These are phyloP conservation scores for Eupsittula cactorum DNA, from an alignment of 2,113 vertebrate species.

Conservation along the genomic window DNA sequence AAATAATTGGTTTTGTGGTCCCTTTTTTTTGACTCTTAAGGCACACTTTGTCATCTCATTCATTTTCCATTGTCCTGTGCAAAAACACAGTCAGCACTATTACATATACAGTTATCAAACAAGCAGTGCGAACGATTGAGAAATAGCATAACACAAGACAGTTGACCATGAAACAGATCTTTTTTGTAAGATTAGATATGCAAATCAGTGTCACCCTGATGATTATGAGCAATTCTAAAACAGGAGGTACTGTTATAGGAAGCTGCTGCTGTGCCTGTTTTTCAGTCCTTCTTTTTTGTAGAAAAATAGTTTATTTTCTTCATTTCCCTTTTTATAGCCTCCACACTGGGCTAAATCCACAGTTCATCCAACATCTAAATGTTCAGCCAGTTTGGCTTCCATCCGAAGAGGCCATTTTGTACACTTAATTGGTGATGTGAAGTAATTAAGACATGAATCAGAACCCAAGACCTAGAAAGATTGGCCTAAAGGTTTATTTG, in stretches of 20 bases:
- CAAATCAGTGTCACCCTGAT: neutral
- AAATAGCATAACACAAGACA: neutral
- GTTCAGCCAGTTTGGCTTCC: neutral
- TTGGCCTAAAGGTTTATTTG: neutral
- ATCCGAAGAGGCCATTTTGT: neutral
- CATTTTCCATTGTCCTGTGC: conserved; percentile 10
- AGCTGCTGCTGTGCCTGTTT: neutral
- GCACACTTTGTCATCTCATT: neutral
- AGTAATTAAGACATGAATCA: neutral
- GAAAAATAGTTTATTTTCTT: neutral
- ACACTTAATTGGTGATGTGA: neutral
- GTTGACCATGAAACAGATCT: neutral
- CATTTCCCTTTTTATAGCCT: neutral
- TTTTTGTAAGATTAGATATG: neutral
- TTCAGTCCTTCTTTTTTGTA: neutral
- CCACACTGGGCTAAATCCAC: neutral
- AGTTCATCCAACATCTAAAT: neutral
- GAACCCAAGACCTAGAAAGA: neutral
- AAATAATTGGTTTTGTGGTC: neutral
- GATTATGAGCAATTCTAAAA: neutral
- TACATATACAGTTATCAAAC: neutral
- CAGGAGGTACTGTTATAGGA: neutral
- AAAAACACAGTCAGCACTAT: neutral
- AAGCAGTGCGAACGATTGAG: neutral
- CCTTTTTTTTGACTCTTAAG: neutral